A percentile compares a stretch with the other conserved stretches of the same genome.
phyloP scores from a whole-genome alignment of 2,797 vertebrate genomes.

The Microchirus variegatus region DNA sequence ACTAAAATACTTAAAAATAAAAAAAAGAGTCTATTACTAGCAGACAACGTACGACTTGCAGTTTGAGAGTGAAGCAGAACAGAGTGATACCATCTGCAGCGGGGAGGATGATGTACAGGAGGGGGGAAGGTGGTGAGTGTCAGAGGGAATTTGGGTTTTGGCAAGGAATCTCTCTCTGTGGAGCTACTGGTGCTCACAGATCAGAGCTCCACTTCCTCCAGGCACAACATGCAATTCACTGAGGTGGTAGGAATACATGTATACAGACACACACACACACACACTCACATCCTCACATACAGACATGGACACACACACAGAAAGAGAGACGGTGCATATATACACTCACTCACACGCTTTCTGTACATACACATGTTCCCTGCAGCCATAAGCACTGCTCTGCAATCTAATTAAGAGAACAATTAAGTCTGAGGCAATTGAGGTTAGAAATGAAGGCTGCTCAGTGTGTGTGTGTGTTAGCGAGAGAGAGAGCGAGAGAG shows the following conservation, averaged over 20 bases:
- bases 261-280: constrained; percentile 33
- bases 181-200: constrained; percentile 75
- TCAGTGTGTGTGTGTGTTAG: constrained; percentile 20
- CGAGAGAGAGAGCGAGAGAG: neutral
- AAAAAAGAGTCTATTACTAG: neutral
- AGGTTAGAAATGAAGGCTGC: constrained; percentile 67
- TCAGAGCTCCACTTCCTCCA: constrained; percentile 85
- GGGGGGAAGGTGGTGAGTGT: constrained; percentile 16
- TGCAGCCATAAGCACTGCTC: constrained; percentile 88
- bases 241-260: constrained; percentile 82
- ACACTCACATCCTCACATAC: constrained; percentile 2
- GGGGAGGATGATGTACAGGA: constrained; percentile 28
- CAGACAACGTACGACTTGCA: constrained; percentile 7
- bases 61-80: constrained; percentile 5
- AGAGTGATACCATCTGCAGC: constrained; percentile 21
- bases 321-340: constrained; percentile 10
- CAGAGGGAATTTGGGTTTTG: constrained; percentile 74
- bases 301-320: constrained; percentile 8
- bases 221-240: constrained; percentile 81
- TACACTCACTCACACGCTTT: constrained; percentile 41
- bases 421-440: constrained; percentile 91
- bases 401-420: constrained; percentile 98
- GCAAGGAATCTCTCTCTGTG: constrained; percentile 76
- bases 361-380: constrained; percentile 74
- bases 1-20: neutral